A percentile compares a stretch with the other conserved stretches of the same genome.
Conservation (phyloP, 2,797 vertebrate genomes). For the Hybognathus amarus region DNA sequence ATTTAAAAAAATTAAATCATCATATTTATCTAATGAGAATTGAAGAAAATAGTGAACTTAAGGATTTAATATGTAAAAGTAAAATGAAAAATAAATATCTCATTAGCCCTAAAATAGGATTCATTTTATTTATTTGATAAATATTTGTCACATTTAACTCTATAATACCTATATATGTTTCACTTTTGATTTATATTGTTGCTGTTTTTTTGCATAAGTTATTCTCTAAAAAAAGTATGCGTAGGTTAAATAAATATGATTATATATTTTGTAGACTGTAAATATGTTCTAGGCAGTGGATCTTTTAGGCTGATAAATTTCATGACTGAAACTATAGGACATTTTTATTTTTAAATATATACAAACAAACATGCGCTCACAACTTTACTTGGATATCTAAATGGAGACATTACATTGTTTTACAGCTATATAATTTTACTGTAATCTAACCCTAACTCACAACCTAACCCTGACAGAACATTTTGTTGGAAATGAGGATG, state of each 20-base stretch:
- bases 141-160: too few species aligned
- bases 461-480: not conserved
- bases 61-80: not conserved
- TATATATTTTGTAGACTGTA: not conserved
- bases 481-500: not conserved
- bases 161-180: too few species aligned
- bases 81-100: not conserved
- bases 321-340: not conserved
- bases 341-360: not conserved
- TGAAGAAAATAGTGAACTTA: not conserved
- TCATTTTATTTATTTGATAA: too few species aligned
- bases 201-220: not conserved
- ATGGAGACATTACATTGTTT: not conserved
- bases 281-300: not conserved
- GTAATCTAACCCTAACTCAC: not conserved
- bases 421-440: not conserved
- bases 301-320: not conserved
- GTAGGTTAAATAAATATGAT: not conserved
- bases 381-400: not conserved
- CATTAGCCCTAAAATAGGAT: not conserved
- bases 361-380: too few species aligned
- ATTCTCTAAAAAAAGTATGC: not conserved
- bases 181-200: not conserved
- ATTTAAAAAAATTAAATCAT: not conserved
- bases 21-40: not conserved